Evolutionary conservation across 2,888 invertebrate genomes (phyloP), one percentile per base, ranked within the genome.

Genomic region (Andrena flavipes): DNA sequence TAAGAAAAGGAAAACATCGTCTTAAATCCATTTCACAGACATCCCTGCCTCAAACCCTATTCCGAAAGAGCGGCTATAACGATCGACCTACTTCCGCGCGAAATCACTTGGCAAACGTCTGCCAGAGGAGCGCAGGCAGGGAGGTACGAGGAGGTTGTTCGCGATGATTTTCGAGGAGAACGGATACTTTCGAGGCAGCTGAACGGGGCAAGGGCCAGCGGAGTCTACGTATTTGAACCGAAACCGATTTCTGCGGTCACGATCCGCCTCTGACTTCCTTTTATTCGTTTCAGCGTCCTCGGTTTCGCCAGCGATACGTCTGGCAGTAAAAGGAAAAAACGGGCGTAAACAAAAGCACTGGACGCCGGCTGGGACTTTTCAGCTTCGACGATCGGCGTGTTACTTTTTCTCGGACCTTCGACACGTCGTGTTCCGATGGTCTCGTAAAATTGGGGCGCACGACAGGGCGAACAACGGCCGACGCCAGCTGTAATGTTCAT

Each of bases 41-140:
- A 56, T 29, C 16, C 10, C 23, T 30, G n/a, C 42, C n/a, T 30
- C 30, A 49, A 56, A 6, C 26, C 48, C 54, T 63, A 54, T 60
- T 64, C 33, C 20, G 33, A 10, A 72, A 63, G 73, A 63, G 33
- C 20, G 20, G 35, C 35, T 30, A 70, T 77, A 70, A 72, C 65
- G 75, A 86, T 82, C 79, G 85, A 88, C 88, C 86, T 80, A 83
- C 75, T 80, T 85, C 70, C 80, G 62, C 72, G 35, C 51, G n/a
- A 68, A 81, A 87, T 86, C 85, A 86, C 81, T 84, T 87, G 84
- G 86, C 84, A 85, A 69, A 35, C 78, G 68, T 78, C 82, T 81
- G 76, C 51, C 33, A 29, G 23, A 63, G 54, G 67, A 76, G 54
- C 51, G 54, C 51, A 23, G 63, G 60, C 42, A 71, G 35, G 23